Evolutionary conservation across 2,113 vertebrate species (phyloP).

Genomic region (Neopipo cinnamomea): DNA sequence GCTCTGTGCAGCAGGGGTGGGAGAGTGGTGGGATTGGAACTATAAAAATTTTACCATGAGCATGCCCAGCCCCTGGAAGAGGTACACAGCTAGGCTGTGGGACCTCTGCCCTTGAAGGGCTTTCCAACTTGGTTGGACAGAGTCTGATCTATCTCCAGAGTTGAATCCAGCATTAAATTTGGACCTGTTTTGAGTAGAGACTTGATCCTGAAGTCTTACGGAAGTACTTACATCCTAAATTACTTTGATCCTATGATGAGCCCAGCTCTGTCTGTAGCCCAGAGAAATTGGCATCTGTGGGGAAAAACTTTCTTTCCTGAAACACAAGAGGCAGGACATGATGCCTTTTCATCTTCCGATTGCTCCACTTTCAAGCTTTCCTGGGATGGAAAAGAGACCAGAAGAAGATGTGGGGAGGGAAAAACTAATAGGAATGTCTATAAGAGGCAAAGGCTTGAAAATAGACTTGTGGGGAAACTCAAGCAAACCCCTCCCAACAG

Average conservation of each 20-base stretch:
- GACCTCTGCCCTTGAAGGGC: not conserved
- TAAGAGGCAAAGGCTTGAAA: not conserved
- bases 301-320: not conserved
- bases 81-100: not conserved
- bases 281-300: not conserved
- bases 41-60: not conserved
- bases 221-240: not conserved
- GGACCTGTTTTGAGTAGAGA: not conserved
- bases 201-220: not conserved
- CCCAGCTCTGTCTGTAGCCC: not conserved
- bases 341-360: not conserved
- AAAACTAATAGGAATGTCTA: not conserved
- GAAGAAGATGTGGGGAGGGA: not conserved
- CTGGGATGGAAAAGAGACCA: not conserved
- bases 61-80: not conserved
- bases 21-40: not conserved
- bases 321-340: not conserved
- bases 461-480: not conserved
- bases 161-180: not conserved
- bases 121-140: not conserved
- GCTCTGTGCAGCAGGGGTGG: not conserved
- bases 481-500: not conserved
- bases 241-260: not conserved
- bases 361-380: not conserved
- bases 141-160: not conserved